Conservation (phyloP, 1,140 invertebrate species). For the Littorina saxatilis region DNA sequence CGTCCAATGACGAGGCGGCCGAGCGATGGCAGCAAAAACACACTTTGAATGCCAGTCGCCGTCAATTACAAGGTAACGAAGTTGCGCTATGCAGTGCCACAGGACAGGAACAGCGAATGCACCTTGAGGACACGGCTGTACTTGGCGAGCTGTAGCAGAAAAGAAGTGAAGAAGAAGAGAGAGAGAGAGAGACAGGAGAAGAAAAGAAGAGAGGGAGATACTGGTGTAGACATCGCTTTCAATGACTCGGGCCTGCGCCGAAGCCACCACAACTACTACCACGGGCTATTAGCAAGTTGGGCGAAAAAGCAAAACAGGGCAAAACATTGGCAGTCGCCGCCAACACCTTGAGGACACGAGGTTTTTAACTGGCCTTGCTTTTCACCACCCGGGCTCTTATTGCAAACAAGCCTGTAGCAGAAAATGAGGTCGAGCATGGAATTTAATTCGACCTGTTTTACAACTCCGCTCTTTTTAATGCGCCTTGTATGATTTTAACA, state of each 20-base stretch:
- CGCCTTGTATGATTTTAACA: no score
- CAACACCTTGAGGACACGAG: not conserved
- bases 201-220: not conserved
- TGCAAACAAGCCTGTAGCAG: slow-evolving; percentile 1
- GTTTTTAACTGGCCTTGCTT: not conserved
- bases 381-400: not conserved
- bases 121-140: slow-evolving; percentile 15
- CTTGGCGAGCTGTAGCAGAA: not conserved
- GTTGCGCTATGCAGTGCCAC: slow-evolving; percentile 53
- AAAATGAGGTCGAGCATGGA: not conserved
- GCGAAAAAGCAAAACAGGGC: not conserved
- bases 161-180: not conserved
- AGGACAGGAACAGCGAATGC: slow-evolving; percentile 35
- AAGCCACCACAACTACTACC: no score
- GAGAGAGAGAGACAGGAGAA: not conserved
- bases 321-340: not conserved
- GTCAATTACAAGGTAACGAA: slow-evolving; percentile 57
- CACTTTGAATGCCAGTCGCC: slow-evolving; percentile 53
- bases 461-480: no score
- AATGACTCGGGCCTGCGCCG: no score
- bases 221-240: no score
- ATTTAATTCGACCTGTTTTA: no score
- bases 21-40: slow-evolving; percentile 45
- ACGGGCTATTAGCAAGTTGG: no score
- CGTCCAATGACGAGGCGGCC: slow-evolving; percentile 29